phyloP scores from a whole-genome alignment of 2,113 vertebrate genomes.

The Psilopogon haemacephalus region DNA sequence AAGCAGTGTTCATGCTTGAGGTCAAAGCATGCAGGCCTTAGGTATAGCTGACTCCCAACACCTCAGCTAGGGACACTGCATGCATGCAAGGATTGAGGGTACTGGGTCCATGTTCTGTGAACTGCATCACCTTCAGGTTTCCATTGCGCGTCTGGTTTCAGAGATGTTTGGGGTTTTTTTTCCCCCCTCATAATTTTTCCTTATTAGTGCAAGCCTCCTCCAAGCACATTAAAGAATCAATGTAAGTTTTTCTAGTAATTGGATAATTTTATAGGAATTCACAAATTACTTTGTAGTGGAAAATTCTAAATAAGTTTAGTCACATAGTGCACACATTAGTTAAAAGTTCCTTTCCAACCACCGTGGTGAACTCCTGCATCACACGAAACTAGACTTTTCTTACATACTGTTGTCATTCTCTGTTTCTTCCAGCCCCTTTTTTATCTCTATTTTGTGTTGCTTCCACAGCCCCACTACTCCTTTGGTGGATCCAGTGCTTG shows the following conservation, averaged over 20 bases:
- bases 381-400: neutral
- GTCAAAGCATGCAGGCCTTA: neutral
- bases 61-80: neutral
- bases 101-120: neutral
- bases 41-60: accelerated
- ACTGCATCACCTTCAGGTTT: neutral
- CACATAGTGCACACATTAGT: neutral
- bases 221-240: neutral
- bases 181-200: neutral
- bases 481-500: neutral
- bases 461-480: neutral
- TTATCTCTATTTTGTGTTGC: neutral
- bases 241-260: neutral
- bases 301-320: neutral
- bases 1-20: neutral
- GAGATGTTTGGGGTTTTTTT: neutral
- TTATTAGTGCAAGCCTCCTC: neutral
- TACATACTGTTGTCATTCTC: constrained; percentile 3
- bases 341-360: neutral
- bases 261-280: neutral
- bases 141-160: neutral
- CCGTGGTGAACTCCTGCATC: neutral
- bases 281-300: neutral
- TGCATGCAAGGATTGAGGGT: neutral
- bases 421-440: neutral